Conservation (phyloP, 2,797 vertebrate species). For the Pseudochirops corinnae region DNA sequence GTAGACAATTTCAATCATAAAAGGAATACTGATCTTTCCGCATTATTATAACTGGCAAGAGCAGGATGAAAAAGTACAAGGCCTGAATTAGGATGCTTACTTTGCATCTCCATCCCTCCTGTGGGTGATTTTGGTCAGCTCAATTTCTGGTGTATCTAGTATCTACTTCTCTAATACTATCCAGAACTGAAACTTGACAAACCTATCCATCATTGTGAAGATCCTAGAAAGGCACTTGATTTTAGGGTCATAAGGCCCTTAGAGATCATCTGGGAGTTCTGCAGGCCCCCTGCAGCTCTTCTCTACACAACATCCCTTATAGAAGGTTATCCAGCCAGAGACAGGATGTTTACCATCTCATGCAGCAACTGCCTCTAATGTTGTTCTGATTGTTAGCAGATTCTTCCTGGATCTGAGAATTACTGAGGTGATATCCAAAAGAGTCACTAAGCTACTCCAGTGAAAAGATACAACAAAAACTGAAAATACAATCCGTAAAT, state of each 20-base stretch:
- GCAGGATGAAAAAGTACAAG: no score
- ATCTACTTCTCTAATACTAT: no score
- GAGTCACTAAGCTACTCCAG: background rate
- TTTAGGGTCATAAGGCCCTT: no score
- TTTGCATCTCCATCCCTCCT: no score
- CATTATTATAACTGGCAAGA: no score
- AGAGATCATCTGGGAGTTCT: background rate
- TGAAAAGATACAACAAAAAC: background rate
- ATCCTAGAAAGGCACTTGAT: no score
- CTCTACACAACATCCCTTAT: background rate
- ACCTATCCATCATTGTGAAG: no score
- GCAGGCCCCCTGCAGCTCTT: background rate
- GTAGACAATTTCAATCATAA: background rate
- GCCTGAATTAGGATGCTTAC: no score
- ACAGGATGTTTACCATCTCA: background rate
- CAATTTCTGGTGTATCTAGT: no score
- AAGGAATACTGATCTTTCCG: background rate
- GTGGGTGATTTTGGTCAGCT: no score
- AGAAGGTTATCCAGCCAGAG: background rate
- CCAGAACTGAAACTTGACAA: no score
- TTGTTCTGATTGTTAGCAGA: background rate
- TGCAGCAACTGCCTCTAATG: background rate
- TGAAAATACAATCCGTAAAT: background rate
- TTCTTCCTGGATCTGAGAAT: background rate
- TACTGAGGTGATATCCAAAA: background rate